Percentiles rank a stretch among this genome's conserved stretches.
Evolutionary conservation across 2,113 vertebrate species (phyloP).

Genomic region (Tetrax tetrax): DNA sequence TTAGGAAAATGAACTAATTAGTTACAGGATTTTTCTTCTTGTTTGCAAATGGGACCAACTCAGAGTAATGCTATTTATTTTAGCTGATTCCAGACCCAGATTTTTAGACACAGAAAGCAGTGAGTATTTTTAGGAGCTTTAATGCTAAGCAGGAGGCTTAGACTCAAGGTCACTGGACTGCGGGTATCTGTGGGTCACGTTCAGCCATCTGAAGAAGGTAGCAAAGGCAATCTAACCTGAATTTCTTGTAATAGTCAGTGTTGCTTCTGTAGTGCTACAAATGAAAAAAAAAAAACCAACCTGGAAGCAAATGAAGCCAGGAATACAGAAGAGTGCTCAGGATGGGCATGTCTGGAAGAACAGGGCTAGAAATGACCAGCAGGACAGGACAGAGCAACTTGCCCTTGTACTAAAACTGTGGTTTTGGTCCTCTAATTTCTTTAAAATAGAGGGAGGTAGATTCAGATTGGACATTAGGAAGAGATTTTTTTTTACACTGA

Average conservation of each 20-base stretch:
- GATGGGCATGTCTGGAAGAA: not conserved
- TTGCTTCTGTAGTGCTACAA: not conserved
- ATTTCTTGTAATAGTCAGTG: not conserved
- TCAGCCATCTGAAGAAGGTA: not conserved
- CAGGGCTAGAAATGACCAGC: not conserved
- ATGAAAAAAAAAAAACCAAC: not conserved
- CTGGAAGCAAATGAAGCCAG: not conserved
- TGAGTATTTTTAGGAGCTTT: constrained; percentile 33
- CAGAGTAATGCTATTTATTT: constrained; percentile 34
- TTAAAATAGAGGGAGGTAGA: no score
- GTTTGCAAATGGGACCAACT: not conserved
- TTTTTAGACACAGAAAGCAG: not conserved
- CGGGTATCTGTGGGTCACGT: not conserved
- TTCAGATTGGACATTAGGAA: no score
- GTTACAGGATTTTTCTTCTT: not conserved
- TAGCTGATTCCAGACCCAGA: constrained; percentile 26
- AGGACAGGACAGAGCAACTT: not conserved
- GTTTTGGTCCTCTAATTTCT: not conserved
- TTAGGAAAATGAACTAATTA: constrained; percentile 31
- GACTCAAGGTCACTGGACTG: not conserved
- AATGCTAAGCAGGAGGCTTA: not conserved
- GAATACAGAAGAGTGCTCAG: not conserved
- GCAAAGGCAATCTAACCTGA: not conserved
- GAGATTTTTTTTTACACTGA: not conserved
- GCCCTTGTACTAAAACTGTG: not conserved